Evolutionary conservation across 2,888 invertebrate species (phyloP).

Genomic region (Chesias legatella): DNA sequence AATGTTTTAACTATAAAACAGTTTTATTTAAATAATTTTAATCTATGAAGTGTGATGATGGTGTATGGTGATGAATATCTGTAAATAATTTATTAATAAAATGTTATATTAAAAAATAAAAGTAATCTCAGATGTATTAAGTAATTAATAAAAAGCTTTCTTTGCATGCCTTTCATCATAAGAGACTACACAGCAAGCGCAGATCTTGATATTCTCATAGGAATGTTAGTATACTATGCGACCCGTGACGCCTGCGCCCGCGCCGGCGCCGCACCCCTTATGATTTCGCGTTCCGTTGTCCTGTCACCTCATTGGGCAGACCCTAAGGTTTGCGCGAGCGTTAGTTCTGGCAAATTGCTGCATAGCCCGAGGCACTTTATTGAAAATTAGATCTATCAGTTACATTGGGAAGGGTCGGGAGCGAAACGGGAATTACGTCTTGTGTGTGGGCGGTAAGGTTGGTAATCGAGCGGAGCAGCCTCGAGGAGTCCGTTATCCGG

Average conservation of each 20-base stretch:
- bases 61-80: too few relatives aligned
- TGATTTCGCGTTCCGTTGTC: conserved; percentile 63
- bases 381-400: conserved; percentile 76
- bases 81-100: too few relatives aligned
- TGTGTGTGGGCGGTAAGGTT: conserved; percentile 50
- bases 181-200: conserved; percentile 1
- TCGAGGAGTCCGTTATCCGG: conserved; percentile 74
- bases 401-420: conserved; percentile 55
- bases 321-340: conserved; percentile 48
- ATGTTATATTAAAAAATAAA: too few relatives aligned
- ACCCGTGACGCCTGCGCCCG: conserved; percentile 22
- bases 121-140: too few relatives aligned
- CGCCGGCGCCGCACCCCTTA: conserved; percentile 34
- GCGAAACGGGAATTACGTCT: conserved; percentile 42
- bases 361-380: conserved; percentile 72
- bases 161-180: too few relatives aligned
- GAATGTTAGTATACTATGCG: conserved; percentile 27
- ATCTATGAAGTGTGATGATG: too few relatives aligned
- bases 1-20: too few relatives aligned
- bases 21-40: too few relatives aligned
- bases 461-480: conserved; percentile 47
- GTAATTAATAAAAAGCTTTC: too few relatives aligned
- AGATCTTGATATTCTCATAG: conserved; percentile 19
- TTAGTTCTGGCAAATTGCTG: conserved; percentile 68
- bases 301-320: conserved; percentile 45